Base-by-base conservation (phyloP, 2,113 vertebrate genomes). In the Osmerus eperlanus region DNA sequence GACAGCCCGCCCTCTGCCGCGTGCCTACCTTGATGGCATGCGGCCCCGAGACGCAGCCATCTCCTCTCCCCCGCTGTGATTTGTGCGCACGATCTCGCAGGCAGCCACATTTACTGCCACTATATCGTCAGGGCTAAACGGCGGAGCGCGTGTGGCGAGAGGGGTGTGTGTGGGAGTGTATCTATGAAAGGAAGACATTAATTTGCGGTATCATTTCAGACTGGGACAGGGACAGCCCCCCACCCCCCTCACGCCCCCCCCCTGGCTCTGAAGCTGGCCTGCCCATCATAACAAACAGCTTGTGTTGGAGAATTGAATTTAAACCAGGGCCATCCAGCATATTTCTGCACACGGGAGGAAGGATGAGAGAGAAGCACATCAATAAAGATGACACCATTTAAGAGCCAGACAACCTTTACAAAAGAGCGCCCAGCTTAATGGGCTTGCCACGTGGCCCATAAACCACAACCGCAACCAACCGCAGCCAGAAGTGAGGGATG, bases 401-500 rank as follows among this genome's bases (percentile, higher is more conserved):
- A 91, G 89, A 92, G 89, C 88, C 90, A 93, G 90, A 91, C 92
- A 91, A 91, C 91, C 92, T 92, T 92, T 92, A 92, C 91, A 91
- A 92, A 91, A 92, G 88, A 92, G 89, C 89, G 78, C 59, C 60
- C 73, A 83, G 83, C 87, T 92, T 91, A 91, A 92, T 88, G 82
- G 88, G 86, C 76, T 85, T 77, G 78, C 85, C 75, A 76, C 75
- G 77, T 70, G 82, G 84, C 88, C 86, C 89, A 81, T 91, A 90
- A 92, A 92, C 67, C 85, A 87, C 79, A 71, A 77, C 65, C 58
- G 74, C 86, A 86, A 81, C 67, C 68, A 69, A 84, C 81, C 74
- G 76, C 80, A 75, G 65, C 71, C 32, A 51, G 60, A 16, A 9
- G 66, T 61, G 18, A 56, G 73, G 80, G 70, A 41, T 8, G 36